These are phyloP conservation scores for Lasioglossum morio DNA, from an alignment of 2,888 invertebrate genomes.

Conservation along the genomic window DNA sequence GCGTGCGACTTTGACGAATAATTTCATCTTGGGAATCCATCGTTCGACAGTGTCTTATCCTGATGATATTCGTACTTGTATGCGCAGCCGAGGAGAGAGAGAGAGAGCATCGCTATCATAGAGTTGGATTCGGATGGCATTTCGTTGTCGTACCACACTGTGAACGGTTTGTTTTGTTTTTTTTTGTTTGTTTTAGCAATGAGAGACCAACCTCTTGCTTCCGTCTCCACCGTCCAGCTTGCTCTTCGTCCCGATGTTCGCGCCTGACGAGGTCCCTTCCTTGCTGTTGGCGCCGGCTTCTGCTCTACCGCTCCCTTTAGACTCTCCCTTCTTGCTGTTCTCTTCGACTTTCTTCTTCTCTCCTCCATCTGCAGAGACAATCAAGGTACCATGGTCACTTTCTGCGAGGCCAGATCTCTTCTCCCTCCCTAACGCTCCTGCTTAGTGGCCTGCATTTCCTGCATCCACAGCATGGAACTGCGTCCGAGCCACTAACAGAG, in stretches of 20 bases:
- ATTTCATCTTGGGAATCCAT: constrained; percentile 80
- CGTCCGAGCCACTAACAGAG: constrained; percentile 67
- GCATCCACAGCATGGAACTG: constrained; percentile 54
- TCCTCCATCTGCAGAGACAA: constrained; percentile 84
- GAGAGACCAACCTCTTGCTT: constrained; percentile 86
- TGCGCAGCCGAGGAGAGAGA: constrained; percentile 70
- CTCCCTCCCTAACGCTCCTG: constrained; percentile 72
- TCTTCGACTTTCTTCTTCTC: constrained; percentile 84
- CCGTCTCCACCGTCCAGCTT: constrained; percentile 86
- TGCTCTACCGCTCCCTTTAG: constrained; percentile 83
- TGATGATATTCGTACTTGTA: constrained; percentile 64
- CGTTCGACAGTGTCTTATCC: constrained; percentile 71
- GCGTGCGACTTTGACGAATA: constrained; percentile 77
- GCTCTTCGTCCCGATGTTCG: constrained; percentile 86
- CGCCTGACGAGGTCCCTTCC: constrained; percentile 78
- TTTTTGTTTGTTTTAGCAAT: constrained; percentile 75
- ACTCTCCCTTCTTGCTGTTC: constrained; percentile 81
- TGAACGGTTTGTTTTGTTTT: constrained; percentile 69
- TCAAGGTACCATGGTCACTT: constrained; percentile 82
- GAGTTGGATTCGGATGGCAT: constrained; percentile 76
- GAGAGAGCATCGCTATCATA: constrained; percentile 77
- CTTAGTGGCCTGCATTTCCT: constrained; percentile 67
- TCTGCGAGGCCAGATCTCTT: constrained; percentile 75
- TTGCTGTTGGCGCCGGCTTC: constrained; percentile 80
- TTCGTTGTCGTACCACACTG: constrained; percentile 78